These are phyloP conservation scores for Orientallactaga sibirica DNA, from an alignment of 2,797 vertebrate species.

Conservation along the genomic window DNA sequence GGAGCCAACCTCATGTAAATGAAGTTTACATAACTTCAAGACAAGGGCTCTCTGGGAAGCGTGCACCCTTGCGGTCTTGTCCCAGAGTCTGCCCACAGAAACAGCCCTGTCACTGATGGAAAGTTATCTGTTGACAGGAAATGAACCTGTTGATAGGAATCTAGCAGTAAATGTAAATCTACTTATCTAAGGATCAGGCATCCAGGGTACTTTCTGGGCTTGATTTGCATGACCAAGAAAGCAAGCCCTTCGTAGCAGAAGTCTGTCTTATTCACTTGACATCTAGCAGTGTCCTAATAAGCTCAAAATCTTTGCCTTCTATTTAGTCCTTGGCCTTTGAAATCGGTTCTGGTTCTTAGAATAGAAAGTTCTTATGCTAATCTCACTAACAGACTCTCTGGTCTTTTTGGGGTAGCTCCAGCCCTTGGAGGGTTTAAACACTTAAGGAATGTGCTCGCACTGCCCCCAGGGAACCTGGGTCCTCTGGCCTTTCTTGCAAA, in stretches of 20 bases:
- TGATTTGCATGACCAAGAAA: constrained; percentile 27
- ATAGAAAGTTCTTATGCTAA: neutral
- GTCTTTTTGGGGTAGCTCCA: neutral
- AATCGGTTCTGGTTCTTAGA: constrained; percentile 41
- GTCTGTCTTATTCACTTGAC: neutral
- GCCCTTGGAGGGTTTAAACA: constrained; percentile 57
- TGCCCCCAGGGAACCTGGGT: neutral
- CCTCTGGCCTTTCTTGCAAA: constrained; percentile 27
- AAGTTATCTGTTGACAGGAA: constrained; percentile 10
- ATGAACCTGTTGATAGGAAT: neutral
- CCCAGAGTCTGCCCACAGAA: constrained; percentile 10
- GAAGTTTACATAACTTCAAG: constrained; percentile 35
- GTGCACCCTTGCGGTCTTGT: neutral
- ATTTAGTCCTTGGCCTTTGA: constrained; percentile 9
- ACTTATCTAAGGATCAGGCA: constrained; percentile 22
- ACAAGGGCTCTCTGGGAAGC: neutral
- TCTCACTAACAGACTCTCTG: neutral
- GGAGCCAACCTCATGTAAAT: neutral
- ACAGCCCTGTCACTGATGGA: neutral
- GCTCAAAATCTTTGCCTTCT: neutral
- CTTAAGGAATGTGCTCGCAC: neutral
- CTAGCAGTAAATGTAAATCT: neutral
- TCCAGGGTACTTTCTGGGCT: constrained; percentile 4
- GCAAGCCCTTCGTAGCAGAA: neutral
- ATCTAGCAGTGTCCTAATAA: neutral